Percentiles rank a stretch among this genome's conserved stretches.
phyloP scores from a whole-genome alignment of 2,888 invertebrate genomes.

The Lysandra bellargus region DNA sequence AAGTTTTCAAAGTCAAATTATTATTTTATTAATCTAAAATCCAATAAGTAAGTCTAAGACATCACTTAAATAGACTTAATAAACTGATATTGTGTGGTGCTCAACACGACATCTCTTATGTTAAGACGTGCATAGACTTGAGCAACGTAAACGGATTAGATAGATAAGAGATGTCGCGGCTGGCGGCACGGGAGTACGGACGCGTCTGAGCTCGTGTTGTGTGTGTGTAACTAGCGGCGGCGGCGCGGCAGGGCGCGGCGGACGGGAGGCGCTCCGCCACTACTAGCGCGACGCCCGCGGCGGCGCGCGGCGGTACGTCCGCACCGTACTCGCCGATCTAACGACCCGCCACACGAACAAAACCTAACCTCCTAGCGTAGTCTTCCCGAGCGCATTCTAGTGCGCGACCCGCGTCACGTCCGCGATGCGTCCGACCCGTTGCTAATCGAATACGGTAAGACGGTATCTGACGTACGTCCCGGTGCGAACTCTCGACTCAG shows the following conservation, averaged over 20 bases:
- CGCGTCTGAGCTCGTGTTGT: constrained; percentile 49
- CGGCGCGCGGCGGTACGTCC: constrained; percentile 43
- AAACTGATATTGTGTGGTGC: not conserved
- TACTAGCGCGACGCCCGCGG: constrained; percentile 47
- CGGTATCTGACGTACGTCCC: constrained; percentile 47
- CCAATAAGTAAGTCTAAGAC: constrained; percentile 44
- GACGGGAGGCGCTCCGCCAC: constrained; percentile 40
- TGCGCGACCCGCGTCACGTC: constrained; percentile 31
- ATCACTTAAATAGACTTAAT: constrained; percentile 39
- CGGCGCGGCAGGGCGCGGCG: constrained; percentile 49
- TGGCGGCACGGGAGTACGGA: constrained; percentile 20
- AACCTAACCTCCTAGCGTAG: constrained; percentile 32
- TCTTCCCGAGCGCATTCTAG: constrained; percentile 25
- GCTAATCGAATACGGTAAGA: constrained; percentile 40
- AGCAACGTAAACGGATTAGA: not conserved
- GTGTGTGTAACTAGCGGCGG: constrained; percentile 52
- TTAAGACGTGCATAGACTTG: not conserved
- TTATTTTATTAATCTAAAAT: constrained; percentile 29
- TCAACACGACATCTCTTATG: constrained; percentile 6
- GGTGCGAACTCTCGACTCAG: constrained; percentile 45
- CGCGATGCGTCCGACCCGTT: constrained; percentile 29
- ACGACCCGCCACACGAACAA: constrained; percentile 33
- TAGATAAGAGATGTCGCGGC: constrained; percentile 30
- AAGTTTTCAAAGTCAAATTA: not conserved
- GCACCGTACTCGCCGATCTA: constrained; percentile 36